Conservation (phyloP, 2,113 vertebrate species). For the Eleginops maclovinus region DNA sequence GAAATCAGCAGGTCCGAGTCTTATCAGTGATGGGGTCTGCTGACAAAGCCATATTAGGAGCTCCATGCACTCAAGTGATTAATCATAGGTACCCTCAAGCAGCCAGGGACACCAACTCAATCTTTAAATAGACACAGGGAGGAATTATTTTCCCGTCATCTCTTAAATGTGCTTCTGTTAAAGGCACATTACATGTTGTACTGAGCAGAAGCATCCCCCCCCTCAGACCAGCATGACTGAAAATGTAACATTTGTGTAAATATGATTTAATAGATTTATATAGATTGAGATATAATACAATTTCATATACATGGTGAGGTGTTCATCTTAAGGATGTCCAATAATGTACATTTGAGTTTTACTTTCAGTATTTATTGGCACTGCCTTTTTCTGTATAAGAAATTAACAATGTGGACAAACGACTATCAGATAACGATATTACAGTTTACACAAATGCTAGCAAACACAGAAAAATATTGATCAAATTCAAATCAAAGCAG, state of each 20-base stretch:
- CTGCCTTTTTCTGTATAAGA: not conserved
- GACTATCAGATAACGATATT: not conserved
- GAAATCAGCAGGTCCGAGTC: conserved; percentile 72
- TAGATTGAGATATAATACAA: too few relatives aligned
- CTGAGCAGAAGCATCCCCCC: conserved; percentile 25
- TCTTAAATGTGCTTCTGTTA: conserved; percentile 44
- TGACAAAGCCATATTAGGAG: conserved; percentile 76
- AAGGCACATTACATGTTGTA: conserved; percentile 29
- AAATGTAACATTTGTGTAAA: not conserved
- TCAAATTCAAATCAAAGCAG: not conserved
- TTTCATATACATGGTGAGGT: not conserved
- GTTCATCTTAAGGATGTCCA: not conserved
- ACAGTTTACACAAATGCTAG: too few relatives aligned
- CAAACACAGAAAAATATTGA: not conserved
- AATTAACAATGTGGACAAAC: not conserved
- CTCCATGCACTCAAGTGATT: conserved; percentile 55
- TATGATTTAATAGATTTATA: not conserved
- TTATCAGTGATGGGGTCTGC: conserved; percentile 72
- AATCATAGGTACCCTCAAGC: conserved; percentile 76
- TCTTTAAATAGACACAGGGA: conserved; percentile 74
- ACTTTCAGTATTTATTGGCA: not conserved
- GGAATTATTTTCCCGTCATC: conserved; percentile 62
- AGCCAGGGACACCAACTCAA: conserved; percentile 48
- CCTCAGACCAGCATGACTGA: not conserved
- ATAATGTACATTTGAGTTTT: not conserved